Base-by-base conservation (phyloP, 2,888 invertebrate species). In the Parascotia fuliginaria region DNA sequence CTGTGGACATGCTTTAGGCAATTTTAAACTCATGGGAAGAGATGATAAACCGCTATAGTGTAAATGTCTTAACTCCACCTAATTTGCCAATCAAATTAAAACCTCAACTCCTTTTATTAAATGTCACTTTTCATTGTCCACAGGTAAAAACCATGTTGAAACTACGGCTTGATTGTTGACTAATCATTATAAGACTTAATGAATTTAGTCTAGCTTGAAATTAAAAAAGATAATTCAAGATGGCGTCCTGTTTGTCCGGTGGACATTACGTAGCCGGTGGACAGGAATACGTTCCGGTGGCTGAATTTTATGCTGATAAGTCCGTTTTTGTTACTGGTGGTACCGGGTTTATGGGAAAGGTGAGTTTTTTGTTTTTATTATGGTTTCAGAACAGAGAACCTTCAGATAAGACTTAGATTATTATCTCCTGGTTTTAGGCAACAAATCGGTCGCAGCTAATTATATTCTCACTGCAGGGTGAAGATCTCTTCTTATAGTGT, bases 321-420 rank as follows among this genome's bases (percentile, higher is more conserved):
- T 94, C 94, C 41, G 92, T 97, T 24, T 95, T 97, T 73, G 95
- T 97, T 45, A 97, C 97, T 2, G 97, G 97, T 28, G 97, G 95
- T 31, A 97, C 96, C 1, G 97, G 97, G 5, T 97, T 97, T 75
- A 95, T 97, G 93, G 97, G 97, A 47, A 97, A 97, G 93, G 96
- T 97, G 55, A 85, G 60, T 1, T 4, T 27, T n/a, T n/a, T n/a
- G n/a, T n/a, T n/a, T n/a, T n/a, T n/a, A n/a, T n/a, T n/a, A n/a
- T n/a, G n/a, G n/a, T n/a, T n/a, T n/a, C n/a, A n/a, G n/a, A n/a
- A n/a, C n/a, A n/a, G n/a, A n/a, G n/a, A n/a, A n/a, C n/a, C n/a
- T n/a, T n/a, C n/a, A n/a, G n/a, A n/a, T n/a, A n/a, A n/a, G n/a
- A n/a, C n/a, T n/a, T n/a, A n/a, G n/a, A n/a, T n/a, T n/a, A n/a